These are phyloP conservation scores for Plestiodon gilberti DNA, from an alignment of 2,113 vertebrate genomes.

Conservation along the genomic window DNA sequence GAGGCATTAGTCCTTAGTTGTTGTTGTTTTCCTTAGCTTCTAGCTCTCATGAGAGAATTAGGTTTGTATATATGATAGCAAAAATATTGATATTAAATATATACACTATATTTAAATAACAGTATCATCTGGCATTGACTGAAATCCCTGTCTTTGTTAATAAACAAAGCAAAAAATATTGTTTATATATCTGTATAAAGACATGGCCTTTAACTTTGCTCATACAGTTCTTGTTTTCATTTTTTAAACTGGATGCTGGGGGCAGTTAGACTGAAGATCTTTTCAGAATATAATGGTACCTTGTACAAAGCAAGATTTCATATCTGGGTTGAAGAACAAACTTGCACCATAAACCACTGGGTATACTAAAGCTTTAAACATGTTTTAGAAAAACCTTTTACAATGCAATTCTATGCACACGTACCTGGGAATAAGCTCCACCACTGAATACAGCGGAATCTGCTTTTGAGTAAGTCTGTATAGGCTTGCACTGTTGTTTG, in stretches of 20 bases:
- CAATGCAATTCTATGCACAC: no score
- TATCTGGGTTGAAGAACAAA: slow-evolving; percentile 58
- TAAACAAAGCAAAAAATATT: neutral
- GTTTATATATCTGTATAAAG: neutral
- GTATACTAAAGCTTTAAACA: slow-evolving; percentile 58
- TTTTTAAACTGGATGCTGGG: neutral
- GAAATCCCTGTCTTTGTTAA: neutral
- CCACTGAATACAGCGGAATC: no score
- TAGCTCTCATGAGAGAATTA: neutral
- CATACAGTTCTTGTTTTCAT: slow-evolving; percentile 8
- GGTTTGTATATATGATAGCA: neutral
- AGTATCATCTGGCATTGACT: neutral
- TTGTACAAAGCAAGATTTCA: slow-evolving; percentile 44
- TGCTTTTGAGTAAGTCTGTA: neutral
- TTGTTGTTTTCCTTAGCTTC: neutral
- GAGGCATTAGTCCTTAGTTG: neutral
- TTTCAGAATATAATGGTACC: slow-evolving; percentile 49
- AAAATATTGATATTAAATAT: neutral
- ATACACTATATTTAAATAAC: neutral
- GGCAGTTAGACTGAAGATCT: slow-evolving; percentile 22
- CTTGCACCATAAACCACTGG: slow-evolving; percentile 29
- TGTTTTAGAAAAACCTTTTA: slow-evolving; percentile 37
- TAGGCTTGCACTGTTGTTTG: neutral
- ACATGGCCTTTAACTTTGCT: neutral
- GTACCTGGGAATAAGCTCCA: no score